Evolutionary conservation across 2,113 vertebrate species (phyloP).

Genomic region (Zosterops hypoxanthus): DNA sequence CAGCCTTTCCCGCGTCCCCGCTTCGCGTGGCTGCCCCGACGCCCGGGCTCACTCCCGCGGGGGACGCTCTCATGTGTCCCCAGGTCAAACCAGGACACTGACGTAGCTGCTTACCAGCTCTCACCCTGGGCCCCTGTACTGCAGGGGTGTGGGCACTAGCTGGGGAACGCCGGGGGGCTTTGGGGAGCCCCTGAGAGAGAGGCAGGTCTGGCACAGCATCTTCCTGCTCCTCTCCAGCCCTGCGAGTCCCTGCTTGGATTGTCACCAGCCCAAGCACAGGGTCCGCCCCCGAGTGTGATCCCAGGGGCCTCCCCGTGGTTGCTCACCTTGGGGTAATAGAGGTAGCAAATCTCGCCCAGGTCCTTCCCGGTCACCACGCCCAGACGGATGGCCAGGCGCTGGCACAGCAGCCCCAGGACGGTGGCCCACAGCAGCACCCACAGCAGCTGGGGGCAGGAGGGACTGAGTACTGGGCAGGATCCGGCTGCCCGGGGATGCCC

Average conservation of each 20-base stretch:
- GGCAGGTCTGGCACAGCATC: background rate
- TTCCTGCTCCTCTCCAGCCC: background rate
- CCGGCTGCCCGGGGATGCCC: accelerated
- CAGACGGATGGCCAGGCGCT: constrained; percentile 78
- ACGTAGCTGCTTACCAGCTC: background rate
- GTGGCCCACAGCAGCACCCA: constrained; percentile 83
- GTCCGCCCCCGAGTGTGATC: background rate
- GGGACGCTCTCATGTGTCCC: background rate
- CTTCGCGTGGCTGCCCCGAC: background rate
- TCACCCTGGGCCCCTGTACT: accelerated
- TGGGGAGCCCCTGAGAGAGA: background rate
- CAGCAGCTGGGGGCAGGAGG: constrained; percentile 65
- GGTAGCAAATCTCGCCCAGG: constrained; percentile 73
- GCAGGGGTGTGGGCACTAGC: accelerated
- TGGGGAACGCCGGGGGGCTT: accelerated
- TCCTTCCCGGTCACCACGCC: constrained; percentile 80
- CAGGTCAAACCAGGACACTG: accelerated
- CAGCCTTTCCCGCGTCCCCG: accelerated
- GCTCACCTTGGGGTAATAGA: constrained; percentile 82
- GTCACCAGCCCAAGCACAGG: background rate
- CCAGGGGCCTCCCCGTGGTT: accelerated
- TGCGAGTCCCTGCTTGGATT: background rate
- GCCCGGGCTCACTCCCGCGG: accelerated
- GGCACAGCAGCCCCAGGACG: constrained; percentile 75
- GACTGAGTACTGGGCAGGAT: background rate